Base-by-base conservation (phyloP, 1,140 invertebrate genomes). In the Himalopsyche phryganea region DNA sequence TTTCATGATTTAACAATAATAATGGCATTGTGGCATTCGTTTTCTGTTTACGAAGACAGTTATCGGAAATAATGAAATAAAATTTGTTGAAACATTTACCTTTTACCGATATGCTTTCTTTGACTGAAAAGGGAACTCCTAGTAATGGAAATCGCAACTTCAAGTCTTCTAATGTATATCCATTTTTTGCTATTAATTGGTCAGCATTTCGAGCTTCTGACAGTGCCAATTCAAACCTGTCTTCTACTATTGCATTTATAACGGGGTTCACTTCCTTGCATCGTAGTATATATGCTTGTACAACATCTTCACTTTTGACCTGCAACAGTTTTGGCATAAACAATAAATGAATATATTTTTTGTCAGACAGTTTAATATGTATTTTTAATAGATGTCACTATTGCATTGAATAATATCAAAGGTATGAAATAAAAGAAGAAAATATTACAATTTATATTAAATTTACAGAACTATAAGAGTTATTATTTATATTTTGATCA, bases 171-270 rank as follows among this genome's bases (percentile, higher is more conserved):
- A 72, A 66, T 11, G 71, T 72, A 47, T 74, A 76, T n/a, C 62
- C 60, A n/a, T 68, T 70, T 17, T 68, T 65, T 32, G 66, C 61
- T 2, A 84, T 60, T 5, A 78, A 62, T 3, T 65, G 54, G 67
- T 84, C 82, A 1, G 80, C 72, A 14, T 74, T 65, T 1, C 71
- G 69, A 0, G 81, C 81, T 63, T 88, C 84, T 57, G 73, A 63
- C 38, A 88, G 52, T 2, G 87, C 87, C n/a, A 69, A 70, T 23
- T 82, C 78, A 65, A 84, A 88, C 35, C 85, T 73, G 54, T 84
- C 74, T 53, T 87, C 80, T 1, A 86, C 84, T 13, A 89, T 79
- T n/a, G 83, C 83, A 72, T 89, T 90, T 23, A 90, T 60, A 11
- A 82, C 63, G 2, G 82, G 81, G 72, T 90, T 85, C 0, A 89